These are phyloP conservation scores for Phortica variegata DNA, from an alignment of 1,140 invertebrate species.

Conservation along the genomic window DNA sequence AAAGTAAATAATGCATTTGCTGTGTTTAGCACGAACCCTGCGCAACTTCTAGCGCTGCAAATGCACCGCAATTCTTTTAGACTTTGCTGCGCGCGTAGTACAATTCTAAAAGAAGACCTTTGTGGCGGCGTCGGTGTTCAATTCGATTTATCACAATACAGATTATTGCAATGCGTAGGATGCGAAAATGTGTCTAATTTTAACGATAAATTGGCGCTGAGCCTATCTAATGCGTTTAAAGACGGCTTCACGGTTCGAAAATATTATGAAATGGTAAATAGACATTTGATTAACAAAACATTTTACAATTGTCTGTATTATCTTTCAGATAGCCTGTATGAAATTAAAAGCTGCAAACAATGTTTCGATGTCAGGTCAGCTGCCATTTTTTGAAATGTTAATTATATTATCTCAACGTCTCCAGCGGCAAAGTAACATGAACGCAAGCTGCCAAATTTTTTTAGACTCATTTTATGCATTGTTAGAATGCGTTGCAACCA, in stretches of 20 bases:
- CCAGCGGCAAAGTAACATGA: no score
- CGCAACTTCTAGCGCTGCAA: conserved; percentile 18
- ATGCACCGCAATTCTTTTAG: conserved; percentile 29
- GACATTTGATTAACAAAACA: not conserved
- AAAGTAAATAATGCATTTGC: conserved; percentile 28
- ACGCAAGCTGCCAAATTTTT: no score
- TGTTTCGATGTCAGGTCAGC: no score
- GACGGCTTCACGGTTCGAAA: not conserved
- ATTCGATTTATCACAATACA: conserved; percentile 15
- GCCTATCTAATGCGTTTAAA: not conserved
- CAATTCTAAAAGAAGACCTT: no score
- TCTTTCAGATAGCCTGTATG: conserved; percentile 14
- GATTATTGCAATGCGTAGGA: conserved; percentile 17
- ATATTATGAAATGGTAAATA: conserved; percentile 37
- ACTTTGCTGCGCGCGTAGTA: not conserved
- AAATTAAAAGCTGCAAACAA: conserved; percentile 12
- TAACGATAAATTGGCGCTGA: not conserved
- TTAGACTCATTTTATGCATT: no score
- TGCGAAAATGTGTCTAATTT: conserved; percentile 9
- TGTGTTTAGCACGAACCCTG: conserved; percentile 13
- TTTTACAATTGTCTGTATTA: not conserved
- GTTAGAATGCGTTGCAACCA: no score
- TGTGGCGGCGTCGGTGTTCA: no score
- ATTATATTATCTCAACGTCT: no score
- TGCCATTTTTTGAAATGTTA: no score